A percentile compares a stretch with the other conserved stretches of the same genome.
Evolutionary conservation across 2,113 vertebrate species (phyloP).

Genomic region (Bos indicus): DNA sequence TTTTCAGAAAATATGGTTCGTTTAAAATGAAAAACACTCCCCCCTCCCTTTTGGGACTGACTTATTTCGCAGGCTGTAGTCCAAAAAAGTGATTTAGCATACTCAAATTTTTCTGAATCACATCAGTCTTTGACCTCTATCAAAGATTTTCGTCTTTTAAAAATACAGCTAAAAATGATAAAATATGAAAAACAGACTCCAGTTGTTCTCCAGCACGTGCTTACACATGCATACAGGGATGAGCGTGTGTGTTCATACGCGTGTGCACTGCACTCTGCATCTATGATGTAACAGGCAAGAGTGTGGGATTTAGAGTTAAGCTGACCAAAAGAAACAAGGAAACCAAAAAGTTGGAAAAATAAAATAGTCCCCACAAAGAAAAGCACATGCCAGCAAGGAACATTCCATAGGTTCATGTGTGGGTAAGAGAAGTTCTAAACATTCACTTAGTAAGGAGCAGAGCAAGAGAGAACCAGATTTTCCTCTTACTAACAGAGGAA

Average conservation of each 20-base stretch:
- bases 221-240: too few relatives aligned
- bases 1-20: not conserved
- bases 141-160: not conserved
- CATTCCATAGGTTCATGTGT: not conserved
- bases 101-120: conserved; percentile 1
- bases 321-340: not conserved
- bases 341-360: not conserved
- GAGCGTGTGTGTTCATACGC: rapidly evolving
- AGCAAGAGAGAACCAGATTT: not conserved
- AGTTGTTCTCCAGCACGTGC: not conserved
- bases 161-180: conserved; percentile 12
- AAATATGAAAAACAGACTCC: not conserved
- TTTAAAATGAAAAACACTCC: not conserved
- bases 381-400: not conserved
- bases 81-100: not conserved
- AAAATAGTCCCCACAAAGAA: not conserved
- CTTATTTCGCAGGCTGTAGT: not conserved
- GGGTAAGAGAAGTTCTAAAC: not conserved
- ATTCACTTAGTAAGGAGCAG: not conserved
- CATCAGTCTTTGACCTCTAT: not conserved
- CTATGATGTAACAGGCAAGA: not conserved
- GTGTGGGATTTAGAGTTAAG: not conserved
- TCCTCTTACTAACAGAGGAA: not conserved
- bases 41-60: not conserved
- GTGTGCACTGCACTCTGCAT: not conserved